Evolutionary conservation across 2,797 vertebrate species (phyloP).

Genomic region (Danio tinwini): DNA sequence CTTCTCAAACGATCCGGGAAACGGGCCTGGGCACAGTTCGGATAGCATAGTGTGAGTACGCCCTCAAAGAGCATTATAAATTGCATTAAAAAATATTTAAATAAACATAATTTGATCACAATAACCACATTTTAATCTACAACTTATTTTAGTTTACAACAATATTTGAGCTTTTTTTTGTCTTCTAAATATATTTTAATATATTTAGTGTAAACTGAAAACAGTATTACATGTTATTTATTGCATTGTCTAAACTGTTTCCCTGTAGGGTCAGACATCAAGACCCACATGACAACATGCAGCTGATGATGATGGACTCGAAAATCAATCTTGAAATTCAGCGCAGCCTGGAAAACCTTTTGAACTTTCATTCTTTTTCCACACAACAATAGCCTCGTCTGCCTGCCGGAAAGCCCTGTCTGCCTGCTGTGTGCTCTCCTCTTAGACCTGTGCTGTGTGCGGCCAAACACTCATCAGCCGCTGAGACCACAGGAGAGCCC

Average conservation of each 20-base stretch:
- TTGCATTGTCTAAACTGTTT: not conserved
- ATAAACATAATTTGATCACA: no score
- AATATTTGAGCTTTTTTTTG: not conserved
- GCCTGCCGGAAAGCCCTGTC: conserved; percentile 35
- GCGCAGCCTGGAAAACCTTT: conserved; percentile 29
- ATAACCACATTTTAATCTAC: no score
- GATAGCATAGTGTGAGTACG: no score
- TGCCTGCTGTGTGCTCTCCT: conserved; percentile 26
- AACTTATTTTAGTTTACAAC: not conserved
- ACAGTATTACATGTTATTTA: no score
- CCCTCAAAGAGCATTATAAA: no score
- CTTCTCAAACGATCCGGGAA: no score
- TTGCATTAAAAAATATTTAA: no score
- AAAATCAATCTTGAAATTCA: conserved; percentile 28
- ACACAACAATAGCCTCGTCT: conserved; percentile 5
- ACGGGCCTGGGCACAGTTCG: no score
- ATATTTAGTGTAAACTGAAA: no score
- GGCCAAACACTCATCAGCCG: conserved; percentile 23
- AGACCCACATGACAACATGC: not conserved
- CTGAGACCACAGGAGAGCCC: conserved; percentile 23
- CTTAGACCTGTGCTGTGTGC: conserved; percentile 4
- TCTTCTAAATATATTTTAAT: not conserved
- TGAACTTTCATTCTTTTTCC: conserved; percentile 18
- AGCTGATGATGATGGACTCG: not conserved
- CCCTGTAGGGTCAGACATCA: not conserved